Conservation (phyloP, 2,888 invertebrate species). For the Tipula unca region DNA sequence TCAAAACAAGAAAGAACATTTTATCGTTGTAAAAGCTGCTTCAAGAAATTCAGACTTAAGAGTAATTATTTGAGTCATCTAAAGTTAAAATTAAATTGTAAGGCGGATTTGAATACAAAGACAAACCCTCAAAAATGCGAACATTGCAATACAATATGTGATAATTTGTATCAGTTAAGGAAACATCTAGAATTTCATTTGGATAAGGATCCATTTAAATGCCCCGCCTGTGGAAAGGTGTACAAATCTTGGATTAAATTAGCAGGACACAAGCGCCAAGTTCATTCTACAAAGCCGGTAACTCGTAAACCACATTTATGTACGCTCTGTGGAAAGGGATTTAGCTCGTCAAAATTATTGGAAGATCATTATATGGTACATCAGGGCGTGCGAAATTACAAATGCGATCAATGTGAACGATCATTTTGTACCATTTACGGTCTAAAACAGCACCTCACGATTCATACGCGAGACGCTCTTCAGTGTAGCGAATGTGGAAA, state of each 20-base stretch:
- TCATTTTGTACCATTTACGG: constrained; percentile 31
- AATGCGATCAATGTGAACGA: constrained; percentile 31
- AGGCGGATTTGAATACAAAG: background rate
- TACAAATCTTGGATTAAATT: background rate
- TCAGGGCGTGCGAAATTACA: constrained; percentile 22
- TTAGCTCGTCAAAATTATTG: background rate
- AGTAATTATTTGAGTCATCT: background rate
- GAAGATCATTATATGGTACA: constrained; percentile 1
- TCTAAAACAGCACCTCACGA: constrained; percentile 24
- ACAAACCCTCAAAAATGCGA: background rate
- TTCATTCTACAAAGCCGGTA: background rate
- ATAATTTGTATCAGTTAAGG: background rate
- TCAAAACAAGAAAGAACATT: background rate
- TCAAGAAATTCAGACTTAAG: background rate
- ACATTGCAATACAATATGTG: background rate
- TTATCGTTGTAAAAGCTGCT: background rate
- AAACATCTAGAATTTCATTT: background rate
- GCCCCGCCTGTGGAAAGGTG: background rate
- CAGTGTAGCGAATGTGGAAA: background rate
- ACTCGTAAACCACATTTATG: background rate
- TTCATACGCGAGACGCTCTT: background rate
- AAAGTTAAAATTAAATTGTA: background rate
- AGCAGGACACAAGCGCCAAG: background rate
- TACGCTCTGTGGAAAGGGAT: background rate
- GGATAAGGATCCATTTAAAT: background rate